These are phyloP conservation scores for Scophthalmus maximus DNA, from an alignment of 2,113 vertebrate species.

Conservation along the genomic window DNA sequence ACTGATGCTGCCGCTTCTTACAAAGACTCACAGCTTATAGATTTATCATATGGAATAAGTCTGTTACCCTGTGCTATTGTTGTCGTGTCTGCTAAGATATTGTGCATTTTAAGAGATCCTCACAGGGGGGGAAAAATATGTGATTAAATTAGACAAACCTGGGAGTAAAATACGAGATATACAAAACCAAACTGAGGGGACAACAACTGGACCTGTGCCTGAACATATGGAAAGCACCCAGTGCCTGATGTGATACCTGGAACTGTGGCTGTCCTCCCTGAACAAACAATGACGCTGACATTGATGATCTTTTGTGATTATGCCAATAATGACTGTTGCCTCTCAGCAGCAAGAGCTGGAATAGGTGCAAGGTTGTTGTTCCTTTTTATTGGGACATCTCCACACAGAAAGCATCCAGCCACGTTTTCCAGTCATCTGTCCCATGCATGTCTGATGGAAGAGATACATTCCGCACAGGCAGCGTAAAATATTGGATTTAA, in stretches of 20 bases:
- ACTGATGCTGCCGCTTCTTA: slow-evolving; percentile 31
- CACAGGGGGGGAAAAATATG: too few species aligned
- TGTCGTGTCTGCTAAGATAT: too few species aligned
- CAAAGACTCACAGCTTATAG: slow-evolving; percentile 1
- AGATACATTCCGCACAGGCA: too few species aligned
- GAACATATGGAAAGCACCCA: too few species aligned
- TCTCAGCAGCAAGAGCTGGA: not conserved
- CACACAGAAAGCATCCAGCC: not conserved
- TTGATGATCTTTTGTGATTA: not conserved
- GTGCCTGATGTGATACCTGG: not conserved
- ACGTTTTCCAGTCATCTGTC: not conserved
- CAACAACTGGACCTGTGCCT: not conserved
- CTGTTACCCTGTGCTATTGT: not conserved
- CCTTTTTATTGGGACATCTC: too few species aligned
- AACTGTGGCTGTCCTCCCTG: not conserved
- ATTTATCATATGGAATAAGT: slow-evolving; percentile 10
- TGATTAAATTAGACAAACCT: too few species aligned
- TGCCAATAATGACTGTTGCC: not conserved
- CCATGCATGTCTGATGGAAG: too few species aligned
- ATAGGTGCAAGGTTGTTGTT: not conserved
- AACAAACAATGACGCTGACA: not conserved
- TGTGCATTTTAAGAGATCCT: not conserved
- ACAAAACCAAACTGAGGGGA: not conserved
- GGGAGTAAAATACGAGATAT: too few species aligned
- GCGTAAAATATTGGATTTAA: too few species aligned